A percentile compares a stretch with the other conserved stretches of the same genome.
These are phyloP conservation scores for Chrosomus eos DNA, from an alignment of 2,797 vertebrate genomes.

Conservation along the genomic window DNA sequence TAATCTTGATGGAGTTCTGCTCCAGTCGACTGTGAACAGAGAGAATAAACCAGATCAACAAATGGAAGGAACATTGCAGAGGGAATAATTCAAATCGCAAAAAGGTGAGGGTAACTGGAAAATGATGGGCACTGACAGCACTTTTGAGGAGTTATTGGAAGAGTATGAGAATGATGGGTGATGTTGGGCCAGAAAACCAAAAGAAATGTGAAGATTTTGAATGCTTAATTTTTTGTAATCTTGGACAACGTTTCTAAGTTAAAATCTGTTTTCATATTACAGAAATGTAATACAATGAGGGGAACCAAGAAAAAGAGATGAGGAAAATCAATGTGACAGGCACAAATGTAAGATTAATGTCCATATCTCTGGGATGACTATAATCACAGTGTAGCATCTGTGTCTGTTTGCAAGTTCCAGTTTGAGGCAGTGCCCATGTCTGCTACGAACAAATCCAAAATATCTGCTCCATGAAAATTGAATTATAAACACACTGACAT, in stretches of 20 bases:
- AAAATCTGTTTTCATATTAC: not conserved
- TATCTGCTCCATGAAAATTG: conserved; percentile 66
- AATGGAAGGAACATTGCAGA: conserved; percentile 11
- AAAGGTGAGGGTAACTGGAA: conserved; percentile 28
- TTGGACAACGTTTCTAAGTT: not conserved
- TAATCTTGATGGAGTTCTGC: conserved; percentile 97
- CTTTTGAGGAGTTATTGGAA: conserved; percentile 1
- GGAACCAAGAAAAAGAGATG: not conserved
- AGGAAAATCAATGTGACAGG: not conserved
- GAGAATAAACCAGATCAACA: conserved; percentile 34
- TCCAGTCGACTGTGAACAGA: conserved; percentile 87
- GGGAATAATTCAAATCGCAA: conserved; percentile 18
- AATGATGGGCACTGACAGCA: not conserved
- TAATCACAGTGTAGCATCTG: conserved; percentile 15
- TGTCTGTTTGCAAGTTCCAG: conserved; percentile 9
- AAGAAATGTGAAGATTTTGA: not conserved
- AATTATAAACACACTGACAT: conserved; percentile 67
- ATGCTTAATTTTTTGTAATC: not conserved
- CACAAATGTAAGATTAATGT: conserved; percentile 13
- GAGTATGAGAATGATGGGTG: not conserved
- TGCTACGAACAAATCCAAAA: conserved; percentile 63
- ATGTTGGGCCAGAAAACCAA: not conserved
- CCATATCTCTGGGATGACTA: not conserved
- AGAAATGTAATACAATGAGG: conserved; percentile 6
- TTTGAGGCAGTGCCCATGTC: conserved; percentile 1